Base-by-base conservation (phyloP, 2,888 invertebrate species). In the Brenthis hecate region DNA sequence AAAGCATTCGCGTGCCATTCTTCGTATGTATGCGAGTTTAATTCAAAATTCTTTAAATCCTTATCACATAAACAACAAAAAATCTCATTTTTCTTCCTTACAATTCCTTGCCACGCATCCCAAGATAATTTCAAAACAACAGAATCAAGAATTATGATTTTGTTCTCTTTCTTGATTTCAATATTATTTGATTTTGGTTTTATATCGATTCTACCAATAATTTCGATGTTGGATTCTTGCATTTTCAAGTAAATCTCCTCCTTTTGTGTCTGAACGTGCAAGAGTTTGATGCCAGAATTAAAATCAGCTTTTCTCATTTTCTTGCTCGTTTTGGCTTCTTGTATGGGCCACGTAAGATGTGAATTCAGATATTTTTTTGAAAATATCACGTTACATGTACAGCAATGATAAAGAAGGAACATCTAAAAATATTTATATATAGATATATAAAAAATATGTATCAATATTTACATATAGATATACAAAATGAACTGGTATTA, bases 311-410 rank as follows among this genome's bases (percentile, higher is more conserved):
- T 71, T 14, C 62, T 66, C 56, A 65, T 63, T 68, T 70, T 70
- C 60, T 69, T 73, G 16, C 60, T 56, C 2, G 36, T 16, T 32
- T 60, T 72, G 0, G 13, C 51, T 1, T 56, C 4, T 57, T 65
- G 70, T 70, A 79, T 65, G 1, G 70, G 67, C 81, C 80, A 82
- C 1, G 68, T 63, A 1, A 78, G 28, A 16, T 79, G 80, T 0
- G 66, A 60, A 48, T 63, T 70, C 0, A 81, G 43, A 5, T 74
- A 71, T n/a, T 69, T 75, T 19, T 72, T 72, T 0, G 75, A 62
- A 32, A 84, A 72, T 0, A 80, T 36, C 0, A 80, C 76, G 54
- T 86, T 85, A 72, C 85, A 85, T 1, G 78, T 64, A 3, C 75
- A 73, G 63, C 85, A 86, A 47, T 86, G 85, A 66, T 80, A 84